Evolutionary conservation across 2,113 vertebrate genomes (phyloP).

Genomic region (Gulo gulo): DNA sequence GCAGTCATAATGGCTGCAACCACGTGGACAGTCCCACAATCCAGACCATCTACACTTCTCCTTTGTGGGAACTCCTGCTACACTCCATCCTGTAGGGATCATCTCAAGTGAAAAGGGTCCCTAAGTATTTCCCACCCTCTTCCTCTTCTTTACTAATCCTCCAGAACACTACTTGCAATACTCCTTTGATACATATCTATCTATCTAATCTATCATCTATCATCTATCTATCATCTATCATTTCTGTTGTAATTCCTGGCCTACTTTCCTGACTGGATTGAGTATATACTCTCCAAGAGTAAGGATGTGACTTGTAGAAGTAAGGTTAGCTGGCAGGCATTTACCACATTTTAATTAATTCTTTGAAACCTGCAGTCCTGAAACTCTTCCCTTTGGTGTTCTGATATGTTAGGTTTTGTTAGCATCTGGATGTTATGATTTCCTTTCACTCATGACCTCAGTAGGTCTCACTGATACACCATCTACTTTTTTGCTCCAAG

Average conservation of each 20-base stretch:
- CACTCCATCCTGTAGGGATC: background rate
- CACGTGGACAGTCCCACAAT: background rate
- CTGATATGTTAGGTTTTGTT: background rate
- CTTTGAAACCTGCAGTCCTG: background rate
- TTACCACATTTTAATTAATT: background rate
- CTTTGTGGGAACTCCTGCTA: background rate
- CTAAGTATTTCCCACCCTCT: background rate
- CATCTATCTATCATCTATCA: too few relatives aligned
- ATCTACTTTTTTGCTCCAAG: background rate
- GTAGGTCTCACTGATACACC: background rate
- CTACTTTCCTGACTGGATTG: background rate
- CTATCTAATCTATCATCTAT: too few relatives aligned
- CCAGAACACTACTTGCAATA: background rate
- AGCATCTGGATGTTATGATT: background rate
- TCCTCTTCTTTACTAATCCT: background rate
- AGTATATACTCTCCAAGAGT: background rate
- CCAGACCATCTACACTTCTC: background rate
- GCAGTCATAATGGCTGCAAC: background rate
- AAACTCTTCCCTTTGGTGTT: background rate
- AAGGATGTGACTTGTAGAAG: background rate
- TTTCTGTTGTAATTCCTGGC: background rate
- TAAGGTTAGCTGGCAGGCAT: background rate
- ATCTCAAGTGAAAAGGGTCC: background rate
- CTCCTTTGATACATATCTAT: background rate
- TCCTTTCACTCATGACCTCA: background rate